Base-by-base conservation (phyloP, 1,140 invertebrate species). In the Brachionus angularis region DNA sequence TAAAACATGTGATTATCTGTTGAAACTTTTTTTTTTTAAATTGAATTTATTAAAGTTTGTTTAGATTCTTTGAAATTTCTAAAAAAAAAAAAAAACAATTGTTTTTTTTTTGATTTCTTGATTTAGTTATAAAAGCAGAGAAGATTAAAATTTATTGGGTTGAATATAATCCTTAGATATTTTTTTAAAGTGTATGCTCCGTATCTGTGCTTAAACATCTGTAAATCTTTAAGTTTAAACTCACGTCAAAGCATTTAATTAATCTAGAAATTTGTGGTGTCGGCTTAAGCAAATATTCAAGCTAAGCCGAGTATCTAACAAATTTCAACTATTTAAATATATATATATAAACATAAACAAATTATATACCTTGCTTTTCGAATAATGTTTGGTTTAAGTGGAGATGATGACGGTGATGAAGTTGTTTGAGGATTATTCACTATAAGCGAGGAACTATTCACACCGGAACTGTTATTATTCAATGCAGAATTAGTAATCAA, bases 321-420 rank as follows among this genome's bases (percentile, higher is more conserved):
- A 49, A 49, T 4, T 5, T 5, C 4, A 49, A 5, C 4, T 25
- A 5, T 4, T 4, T 49, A 4, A 5, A 5, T 5, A n/a, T 5
- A 4, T 8, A 4, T 5, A 5, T 5, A n/a, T 5, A 42, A 42
- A 16, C 39, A 42, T n/a, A 25, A 14, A 36, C 12, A 36, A 21
- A 25, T 1, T 2, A 36, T 5, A 42, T 67, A 50, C 42, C 62
- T 58, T 33, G 62, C 42, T 67, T 67, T 67, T 49, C 62, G 10
- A 18, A 67, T 67, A 31, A 67, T 67, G 31, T 67, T 67, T 1
- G 62, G 62, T 14, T 67, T 67, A 14, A 47, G 42, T 27, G 62
- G 62, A n/a, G 62, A 67, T 33, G 62, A 46, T 14, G n/a, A 34
- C 7, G 62, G 62, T 25, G 62, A 67, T 31, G 33, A 42, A 29